phyloP scores from a whole-genome alignment of 2,113 vertebrate species.

The Oreochromis spilurus region DNA sequence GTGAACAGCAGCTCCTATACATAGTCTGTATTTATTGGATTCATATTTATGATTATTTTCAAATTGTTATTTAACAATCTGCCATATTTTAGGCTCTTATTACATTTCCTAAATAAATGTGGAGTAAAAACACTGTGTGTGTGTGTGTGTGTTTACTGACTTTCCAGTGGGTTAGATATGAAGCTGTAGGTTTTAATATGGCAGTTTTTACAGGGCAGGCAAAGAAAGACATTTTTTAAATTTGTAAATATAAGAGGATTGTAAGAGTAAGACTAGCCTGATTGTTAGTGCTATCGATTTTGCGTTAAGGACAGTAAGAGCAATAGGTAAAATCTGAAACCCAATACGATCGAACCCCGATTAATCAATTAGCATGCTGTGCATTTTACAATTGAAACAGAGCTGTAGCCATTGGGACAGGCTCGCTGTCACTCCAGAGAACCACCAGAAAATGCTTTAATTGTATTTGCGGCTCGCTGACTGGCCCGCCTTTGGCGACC shows the following conservation, averaged over 20 bases:
- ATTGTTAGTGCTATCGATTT: neutral
- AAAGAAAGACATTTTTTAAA: accelerated
- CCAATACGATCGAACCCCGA: neutral
- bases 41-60: neutral
- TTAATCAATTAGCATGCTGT: slow-evolving; percentile 62
- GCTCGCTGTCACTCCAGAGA: slow-evolving; percentile 64
- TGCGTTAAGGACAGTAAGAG: neutral
- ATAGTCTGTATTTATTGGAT: neutral
- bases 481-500: slow-evolving; percentile 34
- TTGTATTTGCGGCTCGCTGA: slow-evolving; percentile 60
- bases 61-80: neutral
- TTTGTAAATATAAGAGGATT: neutral
- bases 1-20: neutral
- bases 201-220: neutral
- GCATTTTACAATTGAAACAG: slow-evolving; percentile 68
- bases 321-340: neutral
- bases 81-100: neutral
- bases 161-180: neutral
- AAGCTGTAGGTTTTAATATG: neutral
- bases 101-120: neutral
- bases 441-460: slow-evolving; percentile 59
- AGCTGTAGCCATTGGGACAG: slow-evolving; percentile 58
- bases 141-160: neutral
- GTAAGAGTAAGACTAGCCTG: neutral
- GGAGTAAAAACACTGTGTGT: neutral